Evolutionary conservation across 2,888 invertebrate genomes (phyloP).

Genomic region (Eilema griseolum): DNA sequence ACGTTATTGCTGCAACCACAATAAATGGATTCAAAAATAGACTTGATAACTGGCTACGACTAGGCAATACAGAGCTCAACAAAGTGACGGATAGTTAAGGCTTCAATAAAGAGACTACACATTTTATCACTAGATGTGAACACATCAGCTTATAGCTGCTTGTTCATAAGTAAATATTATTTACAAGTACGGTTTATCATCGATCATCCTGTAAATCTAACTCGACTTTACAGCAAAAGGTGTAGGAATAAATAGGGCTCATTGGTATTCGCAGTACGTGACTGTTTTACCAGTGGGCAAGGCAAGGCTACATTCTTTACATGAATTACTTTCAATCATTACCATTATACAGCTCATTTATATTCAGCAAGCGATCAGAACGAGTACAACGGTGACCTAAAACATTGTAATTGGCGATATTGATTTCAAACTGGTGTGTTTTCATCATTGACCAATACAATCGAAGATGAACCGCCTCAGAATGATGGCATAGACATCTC

Average conservation of each 20-base stretch:
- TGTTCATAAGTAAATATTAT: too few relatives aligned
- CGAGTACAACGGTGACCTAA: neutral
- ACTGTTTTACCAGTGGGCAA: slow-evolving; percentile 55
- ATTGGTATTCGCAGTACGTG: slow-evolving; percentile 56
- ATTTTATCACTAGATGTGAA: too few relatives aligned
- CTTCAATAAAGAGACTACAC: too few relatives aligned
- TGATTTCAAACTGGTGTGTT: slow-evolving; percentile 11
- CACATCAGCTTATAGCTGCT: too few relatives aligned
- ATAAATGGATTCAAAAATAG: too few relatives aligned
- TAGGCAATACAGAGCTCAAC: too few relatives aligned
- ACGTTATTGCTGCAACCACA: too few relatives aligned
- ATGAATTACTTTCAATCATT: slow-evolving; percentile 67
- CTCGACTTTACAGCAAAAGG: neutral
- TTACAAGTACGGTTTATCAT: neutral
- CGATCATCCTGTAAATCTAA: neutral
- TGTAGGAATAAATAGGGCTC: slow-evolving; percentile 18
- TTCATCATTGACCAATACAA: too few relatives aligned
- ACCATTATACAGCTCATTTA: slow-evolving; percentile 56
- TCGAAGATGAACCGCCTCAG: too few relatives aligned
- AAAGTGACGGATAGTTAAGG: too few relatives aligned
- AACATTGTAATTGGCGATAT: slow-evolving; percentile 9
- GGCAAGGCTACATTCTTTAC: slow-evolving; percentile 54
- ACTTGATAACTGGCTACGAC: too few relatives aligned
- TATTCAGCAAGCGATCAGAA: slow-evolving; percentile 45
- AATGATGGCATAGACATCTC: too few relatives aligned